Evolutionary conservation across 2,113 vertebrate species (phyloP).

Genomic region (Dasypus novemcinctus): DNA sequence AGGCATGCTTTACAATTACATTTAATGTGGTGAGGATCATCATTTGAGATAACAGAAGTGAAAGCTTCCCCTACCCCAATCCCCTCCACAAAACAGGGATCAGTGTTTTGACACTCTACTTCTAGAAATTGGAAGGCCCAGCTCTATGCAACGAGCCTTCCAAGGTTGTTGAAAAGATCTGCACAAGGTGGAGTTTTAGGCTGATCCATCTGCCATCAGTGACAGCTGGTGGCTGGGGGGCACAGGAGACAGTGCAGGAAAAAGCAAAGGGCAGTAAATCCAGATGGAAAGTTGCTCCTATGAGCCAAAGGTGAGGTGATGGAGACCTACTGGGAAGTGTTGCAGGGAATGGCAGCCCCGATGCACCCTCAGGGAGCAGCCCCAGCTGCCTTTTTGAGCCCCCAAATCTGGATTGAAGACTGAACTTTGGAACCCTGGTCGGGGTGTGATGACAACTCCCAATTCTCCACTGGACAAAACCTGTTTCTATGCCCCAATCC

Average conservation of each 20-base stretch:
- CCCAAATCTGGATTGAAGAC: neutral
- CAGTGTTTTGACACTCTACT: neutral
- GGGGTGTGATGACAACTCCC: neutral
- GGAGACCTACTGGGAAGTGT: neutral
- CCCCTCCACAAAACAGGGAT: neutral
- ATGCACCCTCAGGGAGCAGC: neutral
- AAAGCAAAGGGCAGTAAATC: neutral
- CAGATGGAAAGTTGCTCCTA: neutral
- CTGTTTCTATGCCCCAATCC: neutral
- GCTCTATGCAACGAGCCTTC: neutral
- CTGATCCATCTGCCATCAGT: neutral
- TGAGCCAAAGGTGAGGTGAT: neutral
- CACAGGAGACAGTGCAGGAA: neutral
- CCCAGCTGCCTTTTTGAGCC: neutral
- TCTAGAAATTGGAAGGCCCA: neutral
- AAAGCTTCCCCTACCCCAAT: neutral
- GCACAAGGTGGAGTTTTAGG: neutral
- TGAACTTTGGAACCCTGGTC: neutral
- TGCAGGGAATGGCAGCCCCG: neutral
- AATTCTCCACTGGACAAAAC: rapidly evolving
- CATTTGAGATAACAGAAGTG: neutral
- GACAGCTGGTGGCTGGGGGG: neutral
- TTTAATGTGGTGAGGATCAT: neutral
- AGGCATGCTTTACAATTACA: neutral
- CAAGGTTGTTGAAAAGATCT: neutral